Conservation (phyloP, 2,797 vertebrate species). For the Tragelaphus oryx region DNA sequence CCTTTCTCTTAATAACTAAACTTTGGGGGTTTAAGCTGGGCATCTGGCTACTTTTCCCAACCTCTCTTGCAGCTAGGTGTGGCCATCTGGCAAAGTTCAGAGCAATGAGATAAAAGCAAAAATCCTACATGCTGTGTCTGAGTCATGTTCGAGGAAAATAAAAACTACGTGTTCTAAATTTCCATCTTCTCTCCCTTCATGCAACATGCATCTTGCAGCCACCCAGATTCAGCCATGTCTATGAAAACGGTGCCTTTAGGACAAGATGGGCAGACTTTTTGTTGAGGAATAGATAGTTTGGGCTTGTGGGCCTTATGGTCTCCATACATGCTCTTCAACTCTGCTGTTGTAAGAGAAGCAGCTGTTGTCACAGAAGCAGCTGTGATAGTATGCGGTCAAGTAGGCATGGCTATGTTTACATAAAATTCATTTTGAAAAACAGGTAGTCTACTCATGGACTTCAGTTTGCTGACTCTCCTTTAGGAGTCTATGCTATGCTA, state of each 20-base stretch:
- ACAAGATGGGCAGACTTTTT: not conserved
- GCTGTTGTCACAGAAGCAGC: not conserved
- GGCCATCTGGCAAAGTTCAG: not conserved
- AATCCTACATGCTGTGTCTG: not conserved
- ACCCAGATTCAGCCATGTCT: not conserved
- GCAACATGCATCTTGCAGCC: not conserved
- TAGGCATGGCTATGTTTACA: not conserved
- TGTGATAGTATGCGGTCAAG: not conserved
- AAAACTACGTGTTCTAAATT: not conserved
- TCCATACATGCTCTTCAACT: not conserved
- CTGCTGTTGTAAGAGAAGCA: not conserved
- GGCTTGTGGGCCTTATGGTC: not conserved
- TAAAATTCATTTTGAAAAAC: not conserved
- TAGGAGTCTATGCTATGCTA: not conserved
- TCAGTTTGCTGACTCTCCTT: not conserved
- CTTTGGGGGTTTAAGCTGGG: not conserved
- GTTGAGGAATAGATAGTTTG: not conserved
- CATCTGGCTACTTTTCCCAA: not conserved
- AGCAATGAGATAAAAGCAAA: not conserved
- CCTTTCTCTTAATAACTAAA: not conserved
- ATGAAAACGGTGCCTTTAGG: not conserved
- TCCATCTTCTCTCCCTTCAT: not conserved
- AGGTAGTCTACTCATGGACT: not conserved
- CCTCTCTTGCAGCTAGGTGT: not conserved
- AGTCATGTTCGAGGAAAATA: not conserved